These are phyloP conservation scores for Orientallactaga bullata DNA, from an alignment of 2,113 vertebrate genomes.

Conservation along the genomic window DNA sequence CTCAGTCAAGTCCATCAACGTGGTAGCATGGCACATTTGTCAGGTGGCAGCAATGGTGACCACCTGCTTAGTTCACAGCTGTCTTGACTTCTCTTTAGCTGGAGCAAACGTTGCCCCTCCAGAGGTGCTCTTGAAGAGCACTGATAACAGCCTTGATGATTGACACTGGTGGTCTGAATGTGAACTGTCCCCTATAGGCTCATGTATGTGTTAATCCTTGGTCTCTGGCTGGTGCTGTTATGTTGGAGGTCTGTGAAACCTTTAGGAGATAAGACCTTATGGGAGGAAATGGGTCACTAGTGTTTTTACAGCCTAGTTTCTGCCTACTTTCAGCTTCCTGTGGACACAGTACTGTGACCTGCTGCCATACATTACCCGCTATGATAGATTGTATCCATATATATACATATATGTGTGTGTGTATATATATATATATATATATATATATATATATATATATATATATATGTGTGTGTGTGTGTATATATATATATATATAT, in stretches of 20 bases:
- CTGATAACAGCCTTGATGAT: slow-evolving; percentile 18
- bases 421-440: too few relatives aligned
- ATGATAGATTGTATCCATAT: too few relatives aligned
- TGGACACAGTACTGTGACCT: not conserved
- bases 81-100: not conserved
- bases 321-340: not conserved
- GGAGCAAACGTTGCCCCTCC: not conserved
- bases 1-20: slow-evolving; percentile 25
- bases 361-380: not conserved
- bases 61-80: not conserved
- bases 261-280: not conserved
- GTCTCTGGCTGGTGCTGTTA: not conserved
- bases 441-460: too few relatives aligned
- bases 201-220: not conserved
- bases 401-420: too few relatives aligned
- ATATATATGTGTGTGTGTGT: too few relatives aligned
- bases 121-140: not conserved
- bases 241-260: not conserved
- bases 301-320: not conserved
- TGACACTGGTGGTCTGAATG: not conserved
- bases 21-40: slow-evolving; percentile 22
- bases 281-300: not conserved
- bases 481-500: too few relatives aligned
- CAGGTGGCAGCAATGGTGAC: not conserved
- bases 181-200: not conserved